These are phyloP conservation scores for Ceyx cyanopectus DNA, from an alignment of 2,113 vertebrate species.

Conservation along the genomic window DNA sequence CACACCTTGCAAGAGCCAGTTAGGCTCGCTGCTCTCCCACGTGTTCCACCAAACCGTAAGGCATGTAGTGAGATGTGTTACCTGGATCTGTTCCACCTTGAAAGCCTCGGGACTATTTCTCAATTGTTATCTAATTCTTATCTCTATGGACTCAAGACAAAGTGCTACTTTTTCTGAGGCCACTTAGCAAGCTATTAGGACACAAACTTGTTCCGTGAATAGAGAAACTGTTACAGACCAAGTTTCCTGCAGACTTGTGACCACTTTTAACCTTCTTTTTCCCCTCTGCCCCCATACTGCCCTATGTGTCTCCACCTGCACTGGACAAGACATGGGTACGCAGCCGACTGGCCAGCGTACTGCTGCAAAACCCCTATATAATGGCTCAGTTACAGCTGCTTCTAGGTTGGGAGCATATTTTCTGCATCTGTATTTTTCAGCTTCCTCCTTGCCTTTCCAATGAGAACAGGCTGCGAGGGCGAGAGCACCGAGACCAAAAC, in stretches of 20 bases:
- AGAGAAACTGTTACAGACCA: accelerated
- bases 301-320: neutral
- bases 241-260: neutral
- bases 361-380: neutral
- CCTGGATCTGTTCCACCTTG: neutral
- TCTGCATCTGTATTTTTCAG: neutral
- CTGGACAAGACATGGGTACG: accelerated
- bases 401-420: neutral
- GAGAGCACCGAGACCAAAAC: neutral
- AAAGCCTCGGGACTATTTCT: neutral
- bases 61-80: neutral
- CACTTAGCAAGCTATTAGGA: neutral
- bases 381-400: neutral
- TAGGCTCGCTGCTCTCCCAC: accelerated
- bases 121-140: neutral
- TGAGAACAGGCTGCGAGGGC: neutral
- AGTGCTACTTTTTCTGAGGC: neutral
- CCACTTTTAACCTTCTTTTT: neutral
- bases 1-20: accelerated
- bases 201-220: neutral
- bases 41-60: neutral
- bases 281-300: neutral
- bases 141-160: neutral
- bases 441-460: neutral
- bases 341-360: neutral